Evolutionary conservation across 1,140 invertebrate genomes (phyloP).

Genomic region (Drosophila willistoni): DNA sequence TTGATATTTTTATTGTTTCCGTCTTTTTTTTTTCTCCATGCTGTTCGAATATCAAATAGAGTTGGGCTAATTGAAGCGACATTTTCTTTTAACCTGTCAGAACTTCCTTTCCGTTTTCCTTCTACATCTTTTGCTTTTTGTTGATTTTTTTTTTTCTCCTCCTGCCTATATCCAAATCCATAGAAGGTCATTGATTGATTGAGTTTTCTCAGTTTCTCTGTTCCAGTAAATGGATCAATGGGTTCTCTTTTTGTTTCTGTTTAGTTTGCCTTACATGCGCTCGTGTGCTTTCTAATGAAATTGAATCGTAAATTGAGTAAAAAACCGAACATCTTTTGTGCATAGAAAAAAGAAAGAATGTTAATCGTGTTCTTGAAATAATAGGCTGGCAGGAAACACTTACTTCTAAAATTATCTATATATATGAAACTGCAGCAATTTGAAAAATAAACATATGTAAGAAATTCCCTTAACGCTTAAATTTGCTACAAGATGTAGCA

Average conservation of each 20-base stretch:
- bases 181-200: constrained; percentile 54
- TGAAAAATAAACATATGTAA: neutral
- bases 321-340: neutral
- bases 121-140: neutral
- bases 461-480: neutral
- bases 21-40: neutral
- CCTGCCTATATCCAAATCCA: constrained; percentile 29
- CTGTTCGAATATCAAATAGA: neutral
- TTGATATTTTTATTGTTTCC: constrained; percentile 1
- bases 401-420: constrained; percentile 2
- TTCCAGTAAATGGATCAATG: constrained; percentile 45
- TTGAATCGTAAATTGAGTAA: neutral
- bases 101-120: constrained; percentile 5
- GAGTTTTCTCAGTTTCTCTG: constrained; percentile 40
- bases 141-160: neutral
- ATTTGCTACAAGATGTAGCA: neutral
- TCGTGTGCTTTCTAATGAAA: constrained; percentile 26
- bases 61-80: constrained; percentile 17
- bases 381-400: neutral
- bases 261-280: constrained; percentile 24
- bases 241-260: constrained; percentile 41
- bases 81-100: constrained; percentile 6
- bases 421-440: neutral
- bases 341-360: neutral
- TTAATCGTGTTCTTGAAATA: neutral